Percentiles rank a stretch among this genome's conserved stretches.
Conservation (phyloP, 2,797 vertebrate genomes). For the Momotus momota region DNA sequence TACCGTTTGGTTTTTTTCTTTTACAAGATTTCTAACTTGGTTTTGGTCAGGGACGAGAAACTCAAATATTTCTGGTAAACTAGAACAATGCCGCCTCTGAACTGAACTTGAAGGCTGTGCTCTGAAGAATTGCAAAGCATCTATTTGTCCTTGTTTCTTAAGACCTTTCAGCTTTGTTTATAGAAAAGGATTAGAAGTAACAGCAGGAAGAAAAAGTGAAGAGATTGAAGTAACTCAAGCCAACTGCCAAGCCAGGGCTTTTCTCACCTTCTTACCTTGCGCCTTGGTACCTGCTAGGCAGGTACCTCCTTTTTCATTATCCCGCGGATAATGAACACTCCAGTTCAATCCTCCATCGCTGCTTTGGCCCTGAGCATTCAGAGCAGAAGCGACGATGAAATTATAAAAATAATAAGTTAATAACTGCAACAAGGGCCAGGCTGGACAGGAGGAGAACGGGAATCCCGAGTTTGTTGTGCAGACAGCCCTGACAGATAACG, state of each 20-base stretch:
- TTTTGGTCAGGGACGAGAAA: constrained; percentile 6
- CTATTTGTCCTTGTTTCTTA: background rate
- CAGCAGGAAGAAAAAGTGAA: background rate
- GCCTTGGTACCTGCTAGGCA: background rate
- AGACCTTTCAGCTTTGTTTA: background rate
- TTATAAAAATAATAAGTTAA: background rate
- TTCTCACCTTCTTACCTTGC: background rate
- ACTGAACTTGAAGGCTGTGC: background rate
- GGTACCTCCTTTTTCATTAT: background rate
- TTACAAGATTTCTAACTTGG: constrained; percentile 43
- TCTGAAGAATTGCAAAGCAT: background rate
- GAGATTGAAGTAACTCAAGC: background rate
- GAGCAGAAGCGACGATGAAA: background rate
- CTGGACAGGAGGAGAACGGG: background rate
- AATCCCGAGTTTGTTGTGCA: background rate
- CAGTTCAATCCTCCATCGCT: background rate
- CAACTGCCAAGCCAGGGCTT: background rate
- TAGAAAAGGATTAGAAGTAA: constrained; percentile 25
- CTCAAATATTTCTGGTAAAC: constrained; percentile 51
- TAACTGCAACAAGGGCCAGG: background rate
- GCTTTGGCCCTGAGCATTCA: background rate
- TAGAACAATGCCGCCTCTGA: constrained; percentile 30
- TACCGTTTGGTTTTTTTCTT: background rate
- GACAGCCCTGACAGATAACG: background rate
- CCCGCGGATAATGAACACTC: background rate